Evolutionary conservation across 2,797 vertebrate genomes (phyloP).

Genomic region (Paratrypauchen microcephalus): DNA sequence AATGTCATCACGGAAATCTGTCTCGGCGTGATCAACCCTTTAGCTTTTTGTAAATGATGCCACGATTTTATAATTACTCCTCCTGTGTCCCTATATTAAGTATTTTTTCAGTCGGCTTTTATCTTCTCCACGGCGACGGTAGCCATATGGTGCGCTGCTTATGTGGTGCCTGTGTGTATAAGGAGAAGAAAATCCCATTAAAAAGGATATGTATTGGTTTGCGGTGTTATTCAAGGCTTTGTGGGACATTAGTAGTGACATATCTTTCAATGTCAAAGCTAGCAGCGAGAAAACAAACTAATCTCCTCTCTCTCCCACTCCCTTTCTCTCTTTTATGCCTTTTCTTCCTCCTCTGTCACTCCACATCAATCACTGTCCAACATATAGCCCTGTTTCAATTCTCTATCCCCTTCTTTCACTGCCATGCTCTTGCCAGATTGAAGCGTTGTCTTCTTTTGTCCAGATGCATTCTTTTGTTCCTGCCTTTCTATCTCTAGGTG

Average conservation of each 20-base stretch:
- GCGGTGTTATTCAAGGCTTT: constrained; percentile 67
- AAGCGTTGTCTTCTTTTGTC: constrained; percentile 20
- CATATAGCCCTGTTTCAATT: constrained; percentile 26
- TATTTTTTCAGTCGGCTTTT: constrained; percentile 57
- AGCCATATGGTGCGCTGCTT: constrained; percentile 51
- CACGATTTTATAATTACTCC: constrained; percentile 60
- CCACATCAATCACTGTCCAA: constrained; percentile 47
- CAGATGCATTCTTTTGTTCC: constrained; percentile 9
- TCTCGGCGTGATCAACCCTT: constrained; percentile 60
- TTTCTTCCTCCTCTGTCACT: constrained; percentile 44
- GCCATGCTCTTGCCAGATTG: constrained; percentile 9
- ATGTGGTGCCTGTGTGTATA: constrained; percentile 24
- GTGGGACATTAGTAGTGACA: constrained; percentile 60
- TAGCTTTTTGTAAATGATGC: constrained; percentile 55
- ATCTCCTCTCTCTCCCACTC: constrained; percentile 47
- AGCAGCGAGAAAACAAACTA: constrained; percentile 62
- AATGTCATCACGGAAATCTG: constrained; percentile 28
- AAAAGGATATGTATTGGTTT: constrained; percentile 63
- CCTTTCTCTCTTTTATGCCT: constrained; percentile 35
- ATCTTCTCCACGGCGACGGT: constrained; percentile 38
- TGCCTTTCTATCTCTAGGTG: not conserved
- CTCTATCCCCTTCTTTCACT: constrained; percentile 14
- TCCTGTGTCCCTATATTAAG: constrained; percentile 44
- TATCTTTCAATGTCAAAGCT: constrained; percentile 66
- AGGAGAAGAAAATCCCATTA: constrained; percentile 65